A percentile compares a stretch with the other conserved stretches of the same genome.
These are phyloP conservation scores for Pardalotus punctatus DNA, from an alignment of 2,113 vertebrate species.

Conservation along the genomic window DNA sequence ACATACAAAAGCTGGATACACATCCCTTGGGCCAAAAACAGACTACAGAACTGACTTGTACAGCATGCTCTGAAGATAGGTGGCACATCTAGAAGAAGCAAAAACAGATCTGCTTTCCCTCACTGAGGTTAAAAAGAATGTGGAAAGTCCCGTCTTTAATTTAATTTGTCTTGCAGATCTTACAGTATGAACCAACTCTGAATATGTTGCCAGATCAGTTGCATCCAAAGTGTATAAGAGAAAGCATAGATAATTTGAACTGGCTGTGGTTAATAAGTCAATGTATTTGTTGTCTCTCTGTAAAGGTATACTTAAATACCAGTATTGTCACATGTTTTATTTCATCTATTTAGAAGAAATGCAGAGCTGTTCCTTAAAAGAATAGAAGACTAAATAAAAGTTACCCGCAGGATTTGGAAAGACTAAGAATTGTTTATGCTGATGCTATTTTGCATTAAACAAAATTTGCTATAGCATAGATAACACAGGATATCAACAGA, in stretches of 20 bases:
- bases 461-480: not conserved
- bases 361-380: not conserved
- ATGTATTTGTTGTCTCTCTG: not conserved
- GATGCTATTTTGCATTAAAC: not conserved
- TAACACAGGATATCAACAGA: not conserved
- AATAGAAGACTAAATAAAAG: not conserved
- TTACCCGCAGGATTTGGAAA: not conserved
- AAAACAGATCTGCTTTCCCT: not conserved
- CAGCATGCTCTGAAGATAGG: not conserved
- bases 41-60: not conserved
- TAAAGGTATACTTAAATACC: not conserved
- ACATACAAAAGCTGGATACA: no score
- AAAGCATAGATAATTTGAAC: not conserved
- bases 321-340: not conserved
- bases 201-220: not conserved
- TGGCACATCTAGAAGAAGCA: not conserved
- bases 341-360: not conserved
- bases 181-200: not conserved
- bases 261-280: not conserved
- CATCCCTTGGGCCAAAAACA: not conserved
- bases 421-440: not conserved
- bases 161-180: not conserved
- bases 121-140: not conserved
- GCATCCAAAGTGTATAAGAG: not conserved
- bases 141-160: not conserved